Evolutionary conservation across 2,113 vertebrate genomes (phyloP).

Genomic region (Lathamus discolor): DNA sequence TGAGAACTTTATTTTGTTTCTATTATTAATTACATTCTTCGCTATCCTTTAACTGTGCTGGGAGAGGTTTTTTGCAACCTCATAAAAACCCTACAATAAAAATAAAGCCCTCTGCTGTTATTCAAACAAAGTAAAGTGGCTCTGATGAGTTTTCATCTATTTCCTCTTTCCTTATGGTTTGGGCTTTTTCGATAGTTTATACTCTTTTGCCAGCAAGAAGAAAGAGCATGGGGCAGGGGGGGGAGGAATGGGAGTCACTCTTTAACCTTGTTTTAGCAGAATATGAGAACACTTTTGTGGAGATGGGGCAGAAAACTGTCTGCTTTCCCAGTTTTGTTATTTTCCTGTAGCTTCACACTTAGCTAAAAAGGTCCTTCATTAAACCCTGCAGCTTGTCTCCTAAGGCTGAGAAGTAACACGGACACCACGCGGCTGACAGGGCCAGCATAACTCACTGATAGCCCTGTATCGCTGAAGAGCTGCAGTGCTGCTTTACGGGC

Average conservation of each 20-base stretch:
- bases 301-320: not conserved
- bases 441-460: not conserved
- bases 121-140: not conserved
- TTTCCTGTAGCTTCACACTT: not conserved
- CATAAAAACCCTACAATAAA: not conserved
- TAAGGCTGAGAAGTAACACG: not conserved
- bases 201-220: not conserved
- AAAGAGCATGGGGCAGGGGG: not conserved
- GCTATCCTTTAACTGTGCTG: not conserved
- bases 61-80: not conserved
- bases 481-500: not conserved
- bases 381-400: not conserved
- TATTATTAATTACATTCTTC: not conserved
- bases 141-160: not conserved
- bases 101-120: not conserved
- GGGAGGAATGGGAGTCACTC: not conserved
- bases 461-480: not conserved
- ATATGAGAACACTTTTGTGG: not conserved
- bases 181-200: not conserved
- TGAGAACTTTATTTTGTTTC: not conserved
- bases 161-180: not conserved
- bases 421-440: not conserved
- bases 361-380: not conserved
- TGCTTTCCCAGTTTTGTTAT: not conserved
- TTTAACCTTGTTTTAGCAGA: not conserved